Evolutionary conservation across 2,113 vertebrate species (phyloP), one percentile per base, ranked within the genome.

Genomic region (Pipra filicauda): DNA sequence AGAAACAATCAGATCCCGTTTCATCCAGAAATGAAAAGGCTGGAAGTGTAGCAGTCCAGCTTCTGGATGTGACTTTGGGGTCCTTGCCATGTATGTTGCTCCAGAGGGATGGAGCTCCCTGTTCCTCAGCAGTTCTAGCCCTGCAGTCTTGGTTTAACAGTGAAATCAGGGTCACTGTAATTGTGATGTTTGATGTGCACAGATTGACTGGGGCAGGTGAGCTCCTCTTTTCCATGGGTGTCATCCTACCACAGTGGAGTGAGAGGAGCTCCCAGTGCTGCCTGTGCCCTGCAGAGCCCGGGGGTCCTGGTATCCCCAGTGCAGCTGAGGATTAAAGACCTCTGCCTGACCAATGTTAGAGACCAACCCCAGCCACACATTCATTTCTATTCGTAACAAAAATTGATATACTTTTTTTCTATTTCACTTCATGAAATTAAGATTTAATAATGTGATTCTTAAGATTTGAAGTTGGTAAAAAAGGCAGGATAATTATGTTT

Each of bases 271-370:
- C 33, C 81, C 3, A 5, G n/a, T 18, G 49, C 48, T 46, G 58
- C 33, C 80, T 16, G 43, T 1, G 6, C 15, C 0, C 31, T 54
- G 1, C 8, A 27, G 49, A 39, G 4, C 5, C 4, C 6, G 18
- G 6, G 67, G 6, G 4, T 85, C 31, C 49, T 77, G 73, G 22
- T 33, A n/a, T 26, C 6, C 13, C 3, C 7, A n/a, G 58, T 35
- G 20, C 74, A 51, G 9, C 13, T 3, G 7, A 27, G n/a, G 15
- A 26, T 35, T 67, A 44, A 49, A 67, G 43, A 6, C 21, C 49
- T 37, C 43, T 55, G 72, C 52, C 72, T 73, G 54, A 11, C 27
- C 23, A 15, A 43, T 2, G 22, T 8, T 75, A 66, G 51, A 11
- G 6, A 24, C 35, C 39, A 91, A 54, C 46, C 31, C 59, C 17